Percentiles rank a stretch among this genome's conserved stretches.
Conservation (phyloP, 2,797 vertebrate genomes). For the Anniella stebbinsi region DNA sequence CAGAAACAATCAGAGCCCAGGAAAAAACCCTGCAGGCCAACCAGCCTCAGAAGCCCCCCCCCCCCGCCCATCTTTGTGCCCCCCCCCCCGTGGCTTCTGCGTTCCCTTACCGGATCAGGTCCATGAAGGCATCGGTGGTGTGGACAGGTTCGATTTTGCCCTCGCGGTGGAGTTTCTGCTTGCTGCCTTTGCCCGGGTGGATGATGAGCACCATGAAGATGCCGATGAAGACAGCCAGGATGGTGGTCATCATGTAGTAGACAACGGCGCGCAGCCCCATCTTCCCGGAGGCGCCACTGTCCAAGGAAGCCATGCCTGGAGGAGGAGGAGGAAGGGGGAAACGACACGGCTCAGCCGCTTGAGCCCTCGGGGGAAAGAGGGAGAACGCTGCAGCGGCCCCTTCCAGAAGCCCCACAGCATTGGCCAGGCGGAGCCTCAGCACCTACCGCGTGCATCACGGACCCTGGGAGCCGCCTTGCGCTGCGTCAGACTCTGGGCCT, state of each 20-base stretch:
- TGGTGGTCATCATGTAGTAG: slow-evolving; percentile 95
- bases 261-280: slow-evolving; percentile 92
- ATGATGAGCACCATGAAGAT: slow-evolving; percentile 93
- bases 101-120: slow-evolving; percentile 88
- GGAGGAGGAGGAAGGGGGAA: background rate
- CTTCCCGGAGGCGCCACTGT: slow-evolving; percentile 93
- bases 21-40: too few relatives aligned
- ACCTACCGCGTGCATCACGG: too few relatives aligned
- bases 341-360: too few relatives aligned
- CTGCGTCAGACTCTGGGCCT: too few relatives aligned
- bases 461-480: too few relatives aligned
- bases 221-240: slow-evolving; percentile 95
- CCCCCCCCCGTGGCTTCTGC: background rate
- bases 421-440: too few relatives aligned
- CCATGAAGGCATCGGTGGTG: slow-evolving; percentile 94
- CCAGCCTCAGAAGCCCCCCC: background rate
- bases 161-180: slow-evolving; percentile 84
- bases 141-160: slow-evolving; percentile 90
- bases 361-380: too few relatives aligned
- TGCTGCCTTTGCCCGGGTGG: slow-evolving; percentile 91
- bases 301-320: slow-evolving; percentile 93
- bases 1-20: background rate
- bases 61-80: background rate
- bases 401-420: too few relatives aligned
- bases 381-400: too few relatives aligned